Evolutionary conservation across 2,113 vertebrate species (phyloP), one percentile per base, ranked within the genome.

Genomic region (Callopanchax toddi): DNA sequence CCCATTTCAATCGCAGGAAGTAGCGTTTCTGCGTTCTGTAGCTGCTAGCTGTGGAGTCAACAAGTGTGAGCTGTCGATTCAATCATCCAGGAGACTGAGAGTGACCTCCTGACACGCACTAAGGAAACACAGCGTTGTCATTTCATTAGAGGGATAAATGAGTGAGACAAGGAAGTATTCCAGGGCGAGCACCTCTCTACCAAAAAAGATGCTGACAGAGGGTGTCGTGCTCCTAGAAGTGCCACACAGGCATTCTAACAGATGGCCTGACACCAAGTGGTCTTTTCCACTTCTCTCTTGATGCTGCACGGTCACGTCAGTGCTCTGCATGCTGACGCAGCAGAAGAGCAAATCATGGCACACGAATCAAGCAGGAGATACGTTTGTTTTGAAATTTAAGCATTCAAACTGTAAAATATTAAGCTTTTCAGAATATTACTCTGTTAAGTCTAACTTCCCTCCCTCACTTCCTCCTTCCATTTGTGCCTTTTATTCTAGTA

Each of bases 331-430:
- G 4, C 42, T 58, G 79, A 83, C n/a, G n/a, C 84, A 84, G 71
- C 70, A 46, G n/a, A 40, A 0, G 9, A 8, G 65, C 71, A 74
- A n/a, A 82, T 82, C 79, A 81, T 63, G 22, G 46, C 57, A 83
- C 77, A 84, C 84, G 83, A 68, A 87, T 88, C 62, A 87, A 78
- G 8, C 77, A 84, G 84, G 51, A 67, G 58, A 3, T 23, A 51
- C 44, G 60, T 74, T 71, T 74, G 63, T 74, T 78, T 49, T 55
- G 51, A 57, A 80, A 83, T n/a, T n/a, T n/a, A n/a, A n/a, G n/a
- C n/a, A n/a, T n/a, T n/a, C n/a, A n/a, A n/a, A n/a, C n/a, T n/a
- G n/a, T n/a, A n/a, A n/a, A n/a, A n/a, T n/a, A n/a, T n/a, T n/a
- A n/a, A n/a, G n/a, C n/a, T n/a, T n/a, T n/a, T n/a, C n/a, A n/a